Evolutionary conservation across 2,797 vertebrate genomes (phyloP).

Genomic region (Accipiter badius): DNA sequence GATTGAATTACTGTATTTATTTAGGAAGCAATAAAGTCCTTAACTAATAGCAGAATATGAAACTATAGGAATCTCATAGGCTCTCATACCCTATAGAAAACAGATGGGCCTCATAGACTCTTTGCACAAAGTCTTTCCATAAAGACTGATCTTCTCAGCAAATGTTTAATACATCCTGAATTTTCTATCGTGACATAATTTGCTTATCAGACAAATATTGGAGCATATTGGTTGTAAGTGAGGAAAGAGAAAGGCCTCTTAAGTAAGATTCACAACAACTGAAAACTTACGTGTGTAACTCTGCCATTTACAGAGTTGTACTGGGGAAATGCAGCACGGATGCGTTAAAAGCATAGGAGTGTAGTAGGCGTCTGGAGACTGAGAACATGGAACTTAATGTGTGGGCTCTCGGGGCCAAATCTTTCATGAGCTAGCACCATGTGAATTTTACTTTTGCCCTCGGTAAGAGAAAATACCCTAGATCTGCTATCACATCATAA

Average conservation of each 20-base stretch:
- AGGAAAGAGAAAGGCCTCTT: neutral
- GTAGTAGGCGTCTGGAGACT: rapidly evolving
- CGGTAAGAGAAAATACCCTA: neutral
- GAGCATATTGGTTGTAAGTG: neutral
- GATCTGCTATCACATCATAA: neutral
- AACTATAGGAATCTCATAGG: neutral
- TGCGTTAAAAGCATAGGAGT: neutral
- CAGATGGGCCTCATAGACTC: neutral
- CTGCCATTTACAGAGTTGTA: neutral
- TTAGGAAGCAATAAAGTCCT: conserved; percentile 18
- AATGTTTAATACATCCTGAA: neutral
- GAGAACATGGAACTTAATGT: neutral
- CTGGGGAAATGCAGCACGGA: neutral
- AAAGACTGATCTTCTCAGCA: neutral
- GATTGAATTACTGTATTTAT: conserved; percentile 27
- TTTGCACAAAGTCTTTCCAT: neutral
- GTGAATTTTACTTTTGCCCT: neutral
- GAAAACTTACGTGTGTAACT: neutral
- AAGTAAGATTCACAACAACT: neutral
- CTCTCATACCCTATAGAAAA: neutral
- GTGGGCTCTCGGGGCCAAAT: neutral
- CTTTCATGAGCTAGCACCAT: neutral
- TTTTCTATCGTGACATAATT: neutral
- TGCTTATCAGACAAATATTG: neutral
- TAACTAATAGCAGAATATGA: conserved; percentile 7